Evolutionary conservation across 2,113 vertebrate genomes (phyloP), one percentile per base, ranked within the genome.

Genomic region (Callithrix jacchus): DNA sequence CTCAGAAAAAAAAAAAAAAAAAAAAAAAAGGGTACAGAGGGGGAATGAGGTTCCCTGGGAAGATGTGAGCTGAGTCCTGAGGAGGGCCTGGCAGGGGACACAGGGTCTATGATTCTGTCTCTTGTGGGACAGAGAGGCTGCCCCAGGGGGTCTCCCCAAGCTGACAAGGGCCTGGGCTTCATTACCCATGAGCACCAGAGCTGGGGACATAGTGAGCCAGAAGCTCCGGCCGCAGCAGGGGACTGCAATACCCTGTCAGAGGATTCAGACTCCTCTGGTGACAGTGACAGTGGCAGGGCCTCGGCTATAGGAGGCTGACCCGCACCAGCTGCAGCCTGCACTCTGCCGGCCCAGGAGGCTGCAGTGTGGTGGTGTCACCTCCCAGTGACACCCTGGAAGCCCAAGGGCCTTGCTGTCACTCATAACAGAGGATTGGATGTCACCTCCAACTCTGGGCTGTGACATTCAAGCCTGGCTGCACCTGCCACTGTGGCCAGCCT

Each of bases 21-120:
- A 64, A 64, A 64, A 61, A 64, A 64, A 64, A 68, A 68, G n/a
- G 66, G 32, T 32, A 8, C 32, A 68, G 30, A n/a, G 11, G 11
- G 16, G 74, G 35, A 56, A 3, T 0, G 9, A n/a, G 18, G 66
- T 49, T 27, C 1, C 14, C 64, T 35, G 1, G 32, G 23, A 18
- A 4, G 30, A 8, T 7, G 8, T 27, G 32, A 42, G 5, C 17
- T 47, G 11, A 52, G 12, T 61, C 47, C 79, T 17, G 6, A 23
- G 90, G 58, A 71, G 25, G 74, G 54, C 64, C 74, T 23, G 6
- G 37, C 64, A 30, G 56, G 45, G 5, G 70, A 56, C 37, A 0
- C 0, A 4, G 7, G 13, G 6, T 16, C 61, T 45, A 45, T 14
- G 0, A 0, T 49, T 21, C 37, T 56, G 47, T 42, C 58, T 71